phyloP scores from a whole-genome alignment of 1,140 invertebrate species.

The Lepidurus couesii region DNA sequence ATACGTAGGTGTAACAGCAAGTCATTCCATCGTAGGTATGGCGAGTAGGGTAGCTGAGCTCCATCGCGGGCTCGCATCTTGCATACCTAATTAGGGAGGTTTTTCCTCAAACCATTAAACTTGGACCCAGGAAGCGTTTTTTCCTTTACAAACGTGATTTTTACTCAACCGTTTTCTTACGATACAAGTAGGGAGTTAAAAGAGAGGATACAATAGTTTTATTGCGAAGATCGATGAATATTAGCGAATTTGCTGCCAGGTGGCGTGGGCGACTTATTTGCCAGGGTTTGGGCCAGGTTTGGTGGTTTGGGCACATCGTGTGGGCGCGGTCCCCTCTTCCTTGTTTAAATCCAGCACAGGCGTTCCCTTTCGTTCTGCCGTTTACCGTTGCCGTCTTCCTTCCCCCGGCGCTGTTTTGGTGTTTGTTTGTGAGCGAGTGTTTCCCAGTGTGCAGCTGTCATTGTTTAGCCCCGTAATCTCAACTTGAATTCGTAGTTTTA shows the following conservation, averaged over 20 bases:
- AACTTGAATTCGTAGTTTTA: too few species aligned
- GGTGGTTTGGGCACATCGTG: neutral
- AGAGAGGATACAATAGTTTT: too few species aligned
- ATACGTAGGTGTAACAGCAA: neutral
- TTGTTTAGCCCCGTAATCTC: neutral
- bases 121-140: neutral
- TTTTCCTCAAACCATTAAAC: neutral
- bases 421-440: neutral
- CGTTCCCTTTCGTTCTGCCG: neutral
- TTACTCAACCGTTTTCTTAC: too few species aligned
- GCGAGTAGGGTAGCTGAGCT: neutral
- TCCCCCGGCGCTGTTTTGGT: slow-evolving; percentile 8
- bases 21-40: neutral
- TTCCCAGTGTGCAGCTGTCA: neutral
- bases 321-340: slow-evolving; percentile 19
- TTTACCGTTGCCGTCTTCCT: neutral
- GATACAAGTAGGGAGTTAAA: too few species aligned
- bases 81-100: neutral
- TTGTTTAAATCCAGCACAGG: slow-evolving; percentile 5
- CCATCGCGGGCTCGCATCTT: neutral
- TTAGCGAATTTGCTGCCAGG: neutral
- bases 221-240: too few species aligned
- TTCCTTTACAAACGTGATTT: neutral
- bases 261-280: neutral
- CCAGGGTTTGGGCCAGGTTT: neutral